A percentile compares a stretch with the other conserved stretches of the same genome.
Evolutionary conservation across 2,888 invertebrate species (phyloP).

Genomic region (Lasioglossum figueresi): DNA sequence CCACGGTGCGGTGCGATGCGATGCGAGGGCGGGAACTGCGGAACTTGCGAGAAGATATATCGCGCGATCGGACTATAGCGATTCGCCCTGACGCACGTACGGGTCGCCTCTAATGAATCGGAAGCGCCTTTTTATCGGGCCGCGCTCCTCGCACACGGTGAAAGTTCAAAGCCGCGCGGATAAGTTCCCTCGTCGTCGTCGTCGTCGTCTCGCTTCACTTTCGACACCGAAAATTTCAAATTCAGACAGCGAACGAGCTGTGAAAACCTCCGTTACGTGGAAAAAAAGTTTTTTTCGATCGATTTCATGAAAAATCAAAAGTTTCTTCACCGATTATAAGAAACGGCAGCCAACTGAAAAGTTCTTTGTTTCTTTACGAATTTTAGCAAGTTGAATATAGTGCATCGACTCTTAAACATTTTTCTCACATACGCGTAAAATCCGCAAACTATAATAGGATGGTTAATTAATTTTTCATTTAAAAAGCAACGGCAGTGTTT

Average conservation of each 20-base stretch:
- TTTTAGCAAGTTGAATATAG: too few relatives aligned
- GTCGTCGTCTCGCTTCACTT: conserved; percentile 11
- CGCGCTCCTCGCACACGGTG: conserved; percentile 20
- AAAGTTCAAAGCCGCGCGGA: conserved; percentile 42
- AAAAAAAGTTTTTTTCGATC: background rate
- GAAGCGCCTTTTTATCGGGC: conserved; percentile 2
- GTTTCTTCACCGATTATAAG: too few relatives aligned
- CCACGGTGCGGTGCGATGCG: conserved; percentile 8
- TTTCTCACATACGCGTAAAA: too few relatives aligned
- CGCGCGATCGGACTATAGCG: background rate
- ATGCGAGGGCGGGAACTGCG: conserved; percentile 26
- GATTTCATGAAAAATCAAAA: background rate
- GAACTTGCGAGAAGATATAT: conserved; percentile 38
- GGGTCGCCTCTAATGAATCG: background rate
- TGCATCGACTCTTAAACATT: too few relatives aligned
- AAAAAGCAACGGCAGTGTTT: too few relatives aligned
- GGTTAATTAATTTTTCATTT: too few relatives aligned
- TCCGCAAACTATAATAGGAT: too few relatives aligned
- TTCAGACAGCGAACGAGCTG: background rate
- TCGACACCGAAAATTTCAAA: conserved; percentile 9
- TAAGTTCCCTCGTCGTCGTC: background rate
- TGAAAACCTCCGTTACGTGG: background rate
- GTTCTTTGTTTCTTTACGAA: too few relatives aligned
- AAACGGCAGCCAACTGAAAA: too few relatives aligned
- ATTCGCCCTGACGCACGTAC: conserved; percentile 4